Conservation (phyloP, 2,888 invertebrate species). For the Drosophila maculinotata region DNA sequence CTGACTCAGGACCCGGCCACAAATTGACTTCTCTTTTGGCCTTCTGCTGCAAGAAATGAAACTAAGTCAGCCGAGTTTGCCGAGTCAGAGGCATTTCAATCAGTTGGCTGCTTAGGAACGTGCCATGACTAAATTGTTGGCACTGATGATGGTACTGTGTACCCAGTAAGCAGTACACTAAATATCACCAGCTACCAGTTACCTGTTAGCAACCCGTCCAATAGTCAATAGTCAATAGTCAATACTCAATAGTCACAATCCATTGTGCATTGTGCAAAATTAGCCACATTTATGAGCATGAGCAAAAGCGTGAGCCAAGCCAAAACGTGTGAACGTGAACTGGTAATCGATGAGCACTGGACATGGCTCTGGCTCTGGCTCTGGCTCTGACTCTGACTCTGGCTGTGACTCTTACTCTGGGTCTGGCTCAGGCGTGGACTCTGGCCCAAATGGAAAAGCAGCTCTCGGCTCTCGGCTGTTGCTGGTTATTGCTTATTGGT, state of each 20-base stretch:
- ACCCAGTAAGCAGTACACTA: not conserved
- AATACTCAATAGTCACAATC: slow-evolving; percentile 42
- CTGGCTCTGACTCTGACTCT: not conserved
- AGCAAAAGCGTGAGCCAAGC: slow-evolving; percentile 26
- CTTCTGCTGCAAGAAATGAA: slow-evolving; percentile 41
- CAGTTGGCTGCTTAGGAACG: slow-evolving; percentile 59
- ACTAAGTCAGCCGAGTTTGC: slow-evolving; percentile 46
- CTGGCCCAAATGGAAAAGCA: slow-evolving; percentile 27
- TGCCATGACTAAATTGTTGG: slow-evolving; percentile 63
- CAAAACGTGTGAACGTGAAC: slow-evolving; percentile 77
- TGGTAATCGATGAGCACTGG: slow-evolving; percentile 73
- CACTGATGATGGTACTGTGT: slow-evolving; percentile 18
- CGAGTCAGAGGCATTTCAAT: slow-evolving; percentile 67
- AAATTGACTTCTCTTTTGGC: slow-evolving; percentile 60
- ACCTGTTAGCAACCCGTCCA: slow-evolving; percentile 11
- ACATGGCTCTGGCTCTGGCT: slow-evolving; percentile 25
- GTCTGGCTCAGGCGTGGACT: not conserved
- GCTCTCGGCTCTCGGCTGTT: not conserved
- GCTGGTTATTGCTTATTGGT: not conserved
- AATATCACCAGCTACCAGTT: slow-evolving; percentile 7
- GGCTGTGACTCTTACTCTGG: not conserved
- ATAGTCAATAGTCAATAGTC: slow-evolving; percentile 24
- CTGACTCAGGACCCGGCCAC: slow-evolving; percentile 76
- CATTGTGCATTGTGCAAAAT: slow-evolving; percentile 63
- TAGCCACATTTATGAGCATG: slow-evolving; percentile 76